These are phyloP conservation scores for Forbesichthys agassizii DNA, from an alignment of 2,113 vertebrate genomes.

Conservation along the genomic window DNA sequence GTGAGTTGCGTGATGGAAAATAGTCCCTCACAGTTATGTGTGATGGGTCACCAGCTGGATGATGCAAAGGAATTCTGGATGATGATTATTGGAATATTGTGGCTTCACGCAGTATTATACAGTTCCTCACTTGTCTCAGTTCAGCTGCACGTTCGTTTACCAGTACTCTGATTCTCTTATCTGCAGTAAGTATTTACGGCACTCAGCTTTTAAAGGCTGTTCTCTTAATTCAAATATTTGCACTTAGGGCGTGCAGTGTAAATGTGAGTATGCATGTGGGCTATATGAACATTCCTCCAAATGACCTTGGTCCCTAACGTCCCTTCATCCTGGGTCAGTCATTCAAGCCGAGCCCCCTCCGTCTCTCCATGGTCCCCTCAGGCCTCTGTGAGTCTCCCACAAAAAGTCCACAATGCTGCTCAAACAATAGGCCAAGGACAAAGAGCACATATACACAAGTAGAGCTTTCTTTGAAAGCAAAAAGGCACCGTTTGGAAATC, in stretches of 20 bases:
- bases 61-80: too few species aligned
- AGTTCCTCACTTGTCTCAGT: too few species aligned
- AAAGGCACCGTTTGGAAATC: slow-evolving; percentile 85
- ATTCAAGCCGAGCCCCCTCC: slow-evolving; percentile 76
- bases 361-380: slow-evolving; percentile 64
- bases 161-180: too few species aligned
- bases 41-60: background rate
- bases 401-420: slow-evolving; percentile 86
- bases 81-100: too few species aligned
- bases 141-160: too few species aligned
- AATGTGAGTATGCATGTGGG: slow-evolving; percentile 67
- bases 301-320: slow-evolving; percentile 74
- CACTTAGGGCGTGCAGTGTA: slow-evolving; percentile 29
- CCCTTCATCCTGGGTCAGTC: slow-evolving; percentile 78
- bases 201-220: background rate
- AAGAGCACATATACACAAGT: slow-evolving; percentile 91
- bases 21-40: slow-evolving; percentile 6
- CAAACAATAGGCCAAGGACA: slow-evolving; percentile 88
- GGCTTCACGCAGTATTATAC: too few species aligned
- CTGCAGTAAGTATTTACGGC: background rate
- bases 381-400: slow-evolving; percentile 72
- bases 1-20: slow-evolving; percentile 24
- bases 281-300: slow-evolving; percentile 46
- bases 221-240: background rate
- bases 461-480: slow-evolving; percentile 85